Evolutionary conservation across 37 sponge, comb jelly and placozoan genomes (phyloP).

Genomic region (Halisarca cf. caerulea): DNA sequence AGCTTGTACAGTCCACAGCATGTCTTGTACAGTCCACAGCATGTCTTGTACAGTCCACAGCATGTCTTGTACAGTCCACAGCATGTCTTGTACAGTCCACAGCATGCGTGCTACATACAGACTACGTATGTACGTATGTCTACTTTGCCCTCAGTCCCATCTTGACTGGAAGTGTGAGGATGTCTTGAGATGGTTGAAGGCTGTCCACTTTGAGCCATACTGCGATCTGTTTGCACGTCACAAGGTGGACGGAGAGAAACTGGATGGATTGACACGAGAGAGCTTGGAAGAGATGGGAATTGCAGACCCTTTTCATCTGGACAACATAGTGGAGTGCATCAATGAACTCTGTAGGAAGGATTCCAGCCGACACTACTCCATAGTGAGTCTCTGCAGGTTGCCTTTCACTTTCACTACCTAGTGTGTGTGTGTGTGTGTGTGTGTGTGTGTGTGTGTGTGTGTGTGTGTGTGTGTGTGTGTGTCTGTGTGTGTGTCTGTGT

Average conservation of each 20-base stretch:
- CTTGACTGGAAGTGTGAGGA: conserved; percentile 59
- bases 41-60: too few relatives aligned
- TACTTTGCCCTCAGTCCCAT: conserved; percentile 50
- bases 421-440: conserved; percentile 5
- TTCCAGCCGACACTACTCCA: neutral
- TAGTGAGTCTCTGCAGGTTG: neutral
- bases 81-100: too few relatives aligned
- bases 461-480: neutral
- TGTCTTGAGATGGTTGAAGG: conserved; percentile 71
- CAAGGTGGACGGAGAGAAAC: conserved; percentile 36
- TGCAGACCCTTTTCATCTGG: conserved; percentile 54
- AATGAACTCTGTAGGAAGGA: conserved; percentile 64
- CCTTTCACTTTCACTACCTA: neutral
- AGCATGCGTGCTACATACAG: too few relatives aligned
- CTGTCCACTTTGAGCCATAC: conserved; percentile 64
- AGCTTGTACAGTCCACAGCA: too few relatives aligned
- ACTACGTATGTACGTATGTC: too few relatives aligned
- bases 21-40: too few relatives aligned
- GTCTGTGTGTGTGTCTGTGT: neutral
- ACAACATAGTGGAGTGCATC: conserved; percentile 75
- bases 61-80: too few relatives aligned
- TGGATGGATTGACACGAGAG: neutral
- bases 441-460: conserved; percentile 6
- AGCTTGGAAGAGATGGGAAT: conserved; percentile 57
- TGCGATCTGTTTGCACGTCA: conserved; percentile 11